phyloP scores from a whole-genome alignment of 2,797 vertebrate genomes.

The Pantherophis alleghaniensis region DNA sequence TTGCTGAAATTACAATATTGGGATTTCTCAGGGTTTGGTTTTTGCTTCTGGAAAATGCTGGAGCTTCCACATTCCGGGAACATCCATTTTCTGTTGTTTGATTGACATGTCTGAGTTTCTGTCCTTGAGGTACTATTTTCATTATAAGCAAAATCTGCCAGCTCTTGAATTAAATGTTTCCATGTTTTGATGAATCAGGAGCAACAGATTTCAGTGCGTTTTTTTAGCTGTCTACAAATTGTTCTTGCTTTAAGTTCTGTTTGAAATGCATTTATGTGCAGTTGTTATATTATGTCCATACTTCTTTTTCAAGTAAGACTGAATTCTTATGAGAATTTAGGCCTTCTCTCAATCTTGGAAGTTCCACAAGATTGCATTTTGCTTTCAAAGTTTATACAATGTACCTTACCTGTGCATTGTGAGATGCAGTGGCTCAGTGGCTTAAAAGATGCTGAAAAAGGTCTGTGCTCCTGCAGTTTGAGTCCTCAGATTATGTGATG shows the following conservation, averaged over 20 bases:
- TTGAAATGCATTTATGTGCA: neutral
- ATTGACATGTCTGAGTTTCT: constrained; percentile 3
- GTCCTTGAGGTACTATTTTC: constrained; percentile 18
- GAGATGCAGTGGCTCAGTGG: too few relatives aligned
- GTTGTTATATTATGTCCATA: neutral
- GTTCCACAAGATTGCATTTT: neutral
- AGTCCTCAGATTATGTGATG: too few relatives aligned
- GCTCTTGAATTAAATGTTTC: neutral
- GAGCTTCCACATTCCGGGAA: constrained; percentile 1
- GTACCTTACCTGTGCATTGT: neutral
- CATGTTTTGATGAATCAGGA: neutral
- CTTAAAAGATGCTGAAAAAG: too few relatives aligned
- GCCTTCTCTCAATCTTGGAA: neutral
- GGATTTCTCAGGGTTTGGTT: neutral
- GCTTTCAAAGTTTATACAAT: neutral
- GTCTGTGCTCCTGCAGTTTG: too few relatives aligned
- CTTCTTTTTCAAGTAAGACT: neutral
- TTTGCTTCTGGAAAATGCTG: constrained; percentile 16
- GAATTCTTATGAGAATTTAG: neutral
- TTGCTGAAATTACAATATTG: constrained; percentile 11
- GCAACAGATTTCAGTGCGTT: neutral
- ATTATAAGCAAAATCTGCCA: constrained; percentile 7
- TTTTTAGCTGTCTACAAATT: neutral
- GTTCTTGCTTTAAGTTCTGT: neutral
- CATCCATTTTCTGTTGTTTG: constrained; percentile 7